A percentile compares a stretch with the other conserved stretches of the same genome.
These are phyloP conservation scores for Maconellicoccus hirsutus DNA, from an alignment of 1,140 invertebrate genomes.

Conservation along the genomic window DNA sequence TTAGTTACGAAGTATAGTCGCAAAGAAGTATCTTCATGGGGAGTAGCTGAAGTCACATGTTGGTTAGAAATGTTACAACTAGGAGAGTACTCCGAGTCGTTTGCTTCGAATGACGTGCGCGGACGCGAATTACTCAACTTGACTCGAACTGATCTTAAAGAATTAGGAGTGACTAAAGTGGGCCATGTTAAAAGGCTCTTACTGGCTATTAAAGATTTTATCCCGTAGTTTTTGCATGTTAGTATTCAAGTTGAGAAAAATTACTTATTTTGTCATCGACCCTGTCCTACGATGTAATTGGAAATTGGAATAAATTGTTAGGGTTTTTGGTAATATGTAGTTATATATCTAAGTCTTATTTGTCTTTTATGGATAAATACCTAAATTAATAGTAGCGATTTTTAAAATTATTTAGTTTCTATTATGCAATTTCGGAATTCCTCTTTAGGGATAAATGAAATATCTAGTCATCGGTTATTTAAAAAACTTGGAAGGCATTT, in stretches of 20 bases:
- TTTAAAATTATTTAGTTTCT: too few relatives aligned
- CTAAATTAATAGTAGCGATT: too few relatives aligned
- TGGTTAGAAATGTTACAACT: constrained; percentile 85
- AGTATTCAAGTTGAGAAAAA: neutral
- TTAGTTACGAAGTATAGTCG: neutral
- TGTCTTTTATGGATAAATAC: too few relatives aligned
- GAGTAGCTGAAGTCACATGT: constrained; percentile 42
- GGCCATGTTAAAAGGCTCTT: constrained; percentile 90
- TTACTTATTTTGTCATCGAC: neutral
- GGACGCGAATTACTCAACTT: constrained; percentile 78
- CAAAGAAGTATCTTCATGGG: constrained; percentile 37
- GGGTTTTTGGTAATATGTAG: too few relatives aligned
- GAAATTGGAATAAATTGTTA: too few relatives aligned
- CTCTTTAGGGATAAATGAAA: too few relatives aligned
- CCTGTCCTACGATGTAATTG: too few relatives aligned
- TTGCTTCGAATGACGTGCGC: constrained; percentile 79
- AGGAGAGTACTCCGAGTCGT: constrained; percentile 73
- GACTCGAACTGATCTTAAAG: constrained; percentile 72
- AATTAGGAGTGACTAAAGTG: constrained; percentile 83
- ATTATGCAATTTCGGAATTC: too few relatives aligned
- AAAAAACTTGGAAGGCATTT: too few relatives aligned
- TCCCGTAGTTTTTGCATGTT: neutral
- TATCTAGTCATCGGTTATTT: too few relatives aligned
- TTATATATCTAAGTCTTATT: too few relatives aligned
- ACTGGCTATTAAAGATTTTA: constrained; percentile 77